Evolutionary conservation across 2,797 vertebrate species (phyloP).

Genomic region (Oreochromis grahami): DNA sequence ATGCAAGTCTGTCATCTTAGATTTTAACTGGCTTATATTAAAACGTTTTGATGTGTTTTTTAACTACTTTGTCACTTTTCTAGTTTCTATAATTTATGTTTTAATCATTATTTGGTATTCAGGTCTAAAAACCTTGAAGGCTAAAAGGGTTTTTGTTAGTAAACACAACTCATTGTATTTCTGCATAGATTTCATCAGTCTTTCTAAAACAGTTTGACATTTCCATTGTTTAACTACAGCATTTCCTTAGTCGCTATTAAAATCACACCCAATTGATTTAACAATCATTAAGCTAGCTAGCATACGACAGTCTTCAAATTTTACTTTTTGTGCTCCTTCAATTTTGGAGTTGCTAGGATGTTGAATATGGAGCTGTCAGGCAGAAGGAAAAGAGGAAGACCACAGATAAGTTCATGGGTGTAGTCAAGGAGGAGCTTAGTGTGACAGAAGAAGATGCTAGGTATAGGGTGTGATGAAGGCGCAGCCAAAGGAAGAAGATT

Average conservation of each 20-base stretch:
- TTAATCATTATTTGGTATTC: neutral
- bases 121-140: neutral
- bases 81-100: neutral
- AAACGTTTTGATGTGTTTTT: neutral
- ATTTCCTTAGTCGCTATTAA: neutral
- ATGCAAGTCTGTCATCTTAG: neutral
- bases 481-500: neutral
- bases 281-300: neutral
- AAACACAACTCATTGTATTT: neutral
- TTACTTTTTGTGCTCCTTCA: neutral
- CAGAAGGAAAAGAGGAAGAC: neutral
- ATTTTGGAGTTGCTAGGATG: neutral
- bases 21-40: neutral
- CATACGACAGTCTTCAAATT: neutral
- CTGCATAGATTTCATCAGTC: neutral
- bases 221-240: neutral
- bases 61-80: neutral
- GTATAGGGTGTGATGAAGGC: neutral
- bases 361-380: neutral
- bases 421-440: neutral
- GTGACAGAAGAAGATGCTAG: neutral
- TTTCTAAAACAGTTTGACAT: neutral
- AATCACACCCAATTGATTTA: neutral
- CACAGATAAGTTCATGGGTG: neutral
- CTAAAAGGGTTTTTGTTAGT: neutral